Evolutionary conservation across 2,797 vertebrate species (phyloP).

Genomic region (Schizopygopsis pylzovi): DNA sequence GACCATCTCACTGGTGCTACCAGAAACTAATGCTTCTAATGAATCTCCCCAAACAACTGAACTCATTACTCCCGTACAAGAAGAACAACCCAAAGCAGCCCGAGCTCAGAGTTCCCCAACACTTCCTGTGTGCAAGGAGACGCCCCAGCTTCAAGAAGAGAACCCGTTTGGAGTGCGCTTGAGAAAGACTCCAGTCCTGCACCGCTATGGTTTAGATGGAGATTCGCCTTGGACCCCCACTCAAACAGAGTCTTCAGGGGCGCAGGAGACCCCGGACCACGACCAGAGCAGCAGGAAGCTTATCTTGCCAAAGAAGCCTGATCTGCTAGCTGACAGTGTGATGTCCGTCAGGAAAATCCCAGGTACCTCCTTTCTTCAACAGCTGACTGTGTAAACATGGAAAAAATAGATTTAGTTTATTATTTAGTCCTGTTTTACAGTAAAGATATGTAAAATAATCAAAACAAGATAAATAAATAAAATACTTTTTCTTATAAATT

Average conservation of each 20-base stretch:
- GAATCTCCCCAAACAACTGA: conserved; percentile 51
- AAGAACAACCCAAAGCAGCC: conserved; percentile 55
- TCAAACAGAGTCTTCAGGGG: conserved; percentile 47
- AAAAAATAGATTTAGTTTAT: no score
- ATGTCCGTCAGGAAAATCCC: conserved; percentile 65
- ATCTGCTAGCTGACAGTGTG: conserved; percentile 69
- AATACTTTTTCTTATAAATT: not conserved
- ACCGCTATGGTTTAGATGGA: conserved; percentile 77
- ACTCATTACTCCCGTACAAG: conserved; percentile 38
- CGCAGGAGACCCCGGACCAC: conserved; percentile 40
- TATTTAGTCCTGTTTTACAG: no score
- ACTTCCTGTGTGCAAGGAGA: conserved; percentile 52
- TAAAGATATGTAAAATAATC: not conserved
- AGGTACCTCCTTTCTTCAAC: conserved; percentile 54
- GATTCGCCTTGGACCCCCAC: conserved; percentile 63
- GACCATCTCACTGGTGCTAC: conserved; percentile 50
- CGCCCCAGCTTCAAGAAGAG: conserved; percentile 59
- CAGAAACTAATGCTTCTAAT: conserved; percentile 59
- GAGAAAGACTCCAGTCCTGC: conserved; percentile 80
- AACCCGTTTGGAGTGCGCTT: conserved; percentile 85
- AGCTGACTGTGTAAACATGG: not conserved
- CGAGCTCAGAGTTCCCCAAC: conserved; percentile 46
- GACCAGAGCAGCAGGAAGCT: conserved; percentile 62
- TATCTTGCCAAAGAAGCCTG: conserved; percentile 66
- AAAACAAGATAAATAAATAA: not conserved